Base-by-base conservation (phyloP, 1,140 invertebrate genomes). In the Triops longicaudatus region DNA sequence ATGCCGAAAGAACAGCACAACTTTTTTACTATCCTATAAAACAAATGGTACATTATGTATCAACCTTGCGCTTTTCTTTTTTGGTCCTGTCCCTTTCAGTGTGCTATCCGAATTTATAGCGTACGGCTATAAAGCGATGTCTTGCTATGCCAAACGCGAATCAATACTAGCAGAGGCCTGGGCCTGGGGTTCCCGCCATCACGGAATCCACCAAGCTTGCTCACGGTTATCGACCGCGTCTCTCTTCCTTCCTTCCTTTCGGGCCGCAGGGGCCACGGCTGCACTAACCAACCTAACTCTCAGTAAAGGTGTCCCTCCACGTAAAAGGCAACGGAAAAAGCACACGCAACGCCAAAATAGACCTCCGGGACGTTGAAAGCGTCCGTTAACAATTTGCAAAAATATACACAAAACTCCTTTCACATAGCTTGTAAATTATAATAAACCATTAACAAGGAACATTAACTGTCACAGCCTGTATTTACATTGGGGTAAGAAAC, bases 281-380 rank as follows among this genome's bases (percentile, higher is more conserved):
- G 50, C 14, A 63, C 50, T 63, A 37, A 37, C 31, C 31, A 2
- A 63, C 50, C 50, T 14, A 63, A 63, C 50, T 63, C 50, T 63
- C 50, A 14, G 50, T 63, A 17, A 37, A 37, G 31, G 2, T 7
- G 31, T 37, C 17, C 50, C 17, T 63, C 50, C 14, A 63, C 50
- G 50, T 14, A 63, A 63, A 63, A 63, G 50, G 50, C 50, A 63
- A 63, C 50, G 50, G 50, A 63, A 63, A 63, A 63, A 63, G 50
- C 50, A 63, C 50, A 63, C 50, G 50, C 50, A 63, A 63, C 50
- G 50, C 50, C 50, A 63, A 63, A 63, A 63, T 63, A 63, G 50
- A 63, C 50, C 50, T 63, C 50, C 50, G 50, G 50, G 50, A 63
- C 17, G 50, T 63, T 17, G 6, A 63, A 9, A 17, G 14, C 22